Evolutionary conservation across 1,140 invertebrate genomes (phyloP), one percentile per base, ranked within the genome.

Genomic region (Trialeurodes vaporariorum): DNA sequence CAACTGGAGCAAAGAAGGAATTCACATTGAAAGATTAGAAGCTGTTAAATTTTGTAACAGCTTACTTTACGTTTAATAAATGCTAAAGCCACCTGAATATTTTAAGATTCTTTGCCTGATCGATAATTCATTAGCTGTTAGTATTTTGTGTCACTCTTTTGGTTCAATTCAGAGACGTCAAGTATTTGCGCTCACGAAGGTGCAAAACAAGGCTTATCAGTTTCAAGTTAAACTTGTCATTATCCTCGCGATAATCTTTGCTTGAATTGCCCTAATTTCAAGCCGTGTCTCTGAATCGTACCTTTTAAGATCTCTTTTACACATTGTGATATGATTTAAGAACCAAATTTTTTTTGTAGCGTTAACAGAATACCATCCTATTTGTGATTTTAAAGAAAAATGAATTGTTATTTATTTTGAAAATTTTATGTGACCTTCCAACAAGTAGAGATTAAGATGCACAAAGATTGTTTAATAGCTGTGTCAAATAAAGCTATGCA

Each of bases 231-330:
- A n/a, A n/a, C n/a, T n/a, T n/a, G n/a, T n/a, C n/a, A n/a, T n/a
- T n/a, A n/a, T n/a, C n/a, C n/a, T n/a, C n/a, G n/a, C n/a, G n/a
- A n/a, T n/a, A n/a, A n/a, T n/a, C n/a, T n/a, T n/a, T n/a, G n/a
- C n/a, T n/a, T n/a, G n/a, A n/a, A n/a, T n/a, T n/a, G n/a, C n/a
- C n/a, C n/a, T n/a, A n/a, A n/a, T n/a, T n/a, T n/a, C n/a, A n/a
- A n/a, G n/a, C n/a, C n/a, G n/a, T n/a, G n/a, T n/a, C n/a, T n/a
- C n/a, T n/a, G n/a, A n/a, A n/a, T n/a, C n/a, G n/a, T n/a, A n/a
- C n/a, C n/a, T 49, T 49, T 49, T 49, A 49, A 49, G 34, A 49
- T 49, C 34, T 49, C 34, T 49, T n/a, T 49, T 49, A 49, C 34
- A 49, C 34, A 49, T 49, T 49, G 34, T 49, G 34, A 49, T 49